phyloP scores from a whole-genome alignment of 2,797 vertebrate species.

The Oophaga sylvatica region DNA sequence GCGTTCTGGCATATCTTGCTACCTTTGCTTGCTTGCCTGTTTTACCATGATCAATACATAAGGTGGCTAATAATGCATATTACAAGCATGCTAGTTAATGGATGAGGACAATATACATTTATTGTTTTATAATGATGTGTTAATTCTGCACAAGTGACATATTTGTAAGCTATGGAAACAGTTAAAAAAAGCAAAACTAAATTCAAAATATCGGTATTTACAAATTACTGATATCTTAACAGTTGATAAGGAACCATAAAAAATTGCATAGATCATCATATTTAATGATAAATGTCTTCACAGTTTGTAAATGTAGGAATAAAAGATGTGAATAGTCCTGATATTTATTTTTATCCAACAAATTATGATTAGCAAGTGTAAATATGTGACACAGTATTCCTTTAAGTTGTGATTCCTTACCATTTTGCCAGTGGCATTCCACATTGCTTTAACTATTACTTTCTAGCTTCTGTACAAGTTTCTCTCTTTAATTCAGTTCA shows the following conservation, averaged over 20 bases:
- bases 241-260: background rate
- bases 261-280: background rate
- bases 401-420: background rate
- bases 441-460: background rate
- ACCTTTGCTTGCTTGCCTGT: background rate
- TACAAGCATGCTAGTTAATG: background rate
- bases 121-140: background rate
- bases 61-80: background rate
- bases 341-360: background rate
- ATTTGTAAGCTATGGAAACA: background rate
- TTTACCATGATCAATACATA: background rate
- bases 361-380: background rate
- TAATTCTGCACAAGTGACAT: background rate
- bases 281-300: background rate
- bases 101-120: background rate
- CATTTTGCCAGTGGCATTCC: background rate
- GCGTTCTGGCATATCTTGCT: background rate
- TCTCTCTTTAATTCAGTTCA: background rate
- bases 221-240: background rate
- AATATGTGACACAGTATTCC: too few species aligned
- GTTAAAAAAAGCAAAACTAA: background rate
- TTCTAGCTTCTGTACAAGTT: constrained; percentile 25
- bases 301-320: too few species aligned
- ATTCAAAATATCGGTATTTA: background rate
- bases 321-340: background rate